phyloP scores from a whole-genome alignment of 2,888 invertebrate species.

The Thereva unica region DNA sequence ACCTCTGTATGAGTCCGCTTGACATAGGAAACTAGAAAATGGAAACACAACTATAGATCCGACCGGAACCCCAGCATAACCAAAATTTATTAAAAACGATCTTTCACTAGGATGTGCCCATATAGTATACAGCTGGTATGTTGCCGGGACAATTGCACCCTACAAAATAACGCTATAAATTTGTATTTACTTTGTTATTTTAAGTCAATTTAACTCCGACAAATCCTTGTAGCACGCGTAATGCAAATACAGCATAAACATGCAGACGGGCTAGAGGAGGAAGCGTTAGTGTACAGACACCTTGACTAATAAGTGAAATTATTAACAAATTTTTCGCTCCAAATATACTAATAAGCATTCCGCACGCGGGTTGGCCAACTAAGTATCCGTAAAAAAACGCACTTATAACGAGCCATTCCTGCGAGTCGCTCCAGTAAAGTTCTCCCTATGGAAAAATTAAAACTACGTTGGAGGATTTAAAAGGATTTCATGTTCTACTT shows the following conservation, averaged over 20 bases:
- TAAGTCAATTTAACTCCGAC: conserved; percentile 54
- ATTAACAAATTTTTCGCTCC: conserved; percentile 57
- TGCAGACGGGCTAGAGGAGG: conserved; percentile 58
- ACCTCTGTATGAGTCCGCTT: conserved; percentile 54
- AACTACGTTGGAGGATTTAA: not conserved
- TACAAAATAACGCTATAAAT: conserved; percentile 41
- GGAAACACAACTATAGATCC: conserved; percentile 62
- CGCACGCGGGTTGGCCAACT: conserved; percentile 55
- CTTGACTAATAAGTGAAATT: conserved; percentile 52
- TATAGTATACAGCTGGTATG: conserved; percentile 54
- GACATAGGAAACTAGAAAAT: conserved; percentile 62
- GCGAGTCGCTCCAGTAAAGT: conserved; percentile 61
- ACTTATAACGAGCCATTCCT: conserved; percentile 61
- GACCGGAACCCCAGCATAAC: conserved; percentile 59
- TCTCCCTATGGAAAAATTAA: conserved; percentile 49
- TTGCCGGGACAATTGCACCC: conserved; percentile 54
- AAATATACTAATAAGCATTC: conserved; percentile 56
- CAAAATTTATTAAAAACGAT: conserved; percentile 55
- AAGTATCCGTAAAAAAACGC: conserved; percentile 62
- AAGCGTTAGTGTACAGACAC: conserved; percentile 57
- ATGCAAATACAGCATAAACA: conserved; percentile 52
- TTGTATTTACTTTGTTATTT: not conserved
- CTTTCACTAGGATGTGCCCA: conserved; percentile 59
- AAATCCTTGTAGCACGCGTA: conserved; percentile 59
- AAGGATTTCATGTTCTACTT: not conserved